Base-by-base conservation (phyloP, 2,888 invertebrate genomes). In the Zaprionus bogoriensis region DNA sequence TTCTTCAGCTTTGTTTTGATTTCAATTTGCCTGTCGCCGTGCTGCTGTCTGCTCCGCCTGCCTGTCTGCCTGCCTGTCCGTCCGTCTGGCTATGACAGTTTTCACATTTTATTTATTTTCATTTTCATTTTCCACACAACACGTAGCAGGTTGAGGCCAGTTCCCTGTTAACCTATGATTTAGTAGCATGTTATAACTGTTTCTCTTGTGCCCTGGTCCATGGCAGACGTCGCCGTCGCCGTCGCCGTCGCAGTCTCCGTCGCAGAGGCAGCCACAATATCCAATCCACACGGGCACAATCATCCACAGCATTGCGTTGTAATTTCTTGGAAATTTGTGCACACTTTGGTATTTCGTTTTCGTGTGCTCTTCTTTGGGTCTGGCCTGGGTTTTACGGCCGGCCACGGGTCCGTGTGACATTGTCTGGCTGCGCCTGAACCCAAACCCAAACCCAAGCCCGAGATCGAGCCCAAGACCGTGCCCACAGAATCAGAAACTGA, bases 261-360 rank as follows among this genome's bases (percentile, higher is more conserved):
- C n/a, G n/a, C n/a, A n/a, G n/a, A n/a, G n/a, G n/a, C n/a, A n/a
- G n/a, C n/a, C n/a, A n/a, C n/a, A n/a, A n/a, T n/a, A n/a, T n/a
- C n/a, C n/a, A 48, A 63, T 45, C 69, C 69, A 68, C 45, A 53
- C 45, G 67, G 63, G 65, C 63, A 62, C 65, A 75, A 74, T 77
- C 80, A 67, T 69, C 77, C 74, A 54, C 74, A 74, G 81, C 85
- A 87, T 78, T 74, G 78, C 74, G 61, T 74, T 77, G 81, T 79
- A 77, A 87, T 82, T 89, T 89, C 89, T 86, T 75, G 87, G 89
- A 89, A 88, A 87, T 89, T 87, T 88, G 87, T 89, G 88, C 88
- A 89, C 89, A 89, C 85, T 87, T 89, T 74, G 88, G 87, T 82
- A 88, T 88, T 80, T 70, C 69, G 53, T 69, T 80, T 72, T 77